Base-by-base conservation (phyloP, 2,888 invertebrate species). In the Eutolmus rufibarbis region DNA sequence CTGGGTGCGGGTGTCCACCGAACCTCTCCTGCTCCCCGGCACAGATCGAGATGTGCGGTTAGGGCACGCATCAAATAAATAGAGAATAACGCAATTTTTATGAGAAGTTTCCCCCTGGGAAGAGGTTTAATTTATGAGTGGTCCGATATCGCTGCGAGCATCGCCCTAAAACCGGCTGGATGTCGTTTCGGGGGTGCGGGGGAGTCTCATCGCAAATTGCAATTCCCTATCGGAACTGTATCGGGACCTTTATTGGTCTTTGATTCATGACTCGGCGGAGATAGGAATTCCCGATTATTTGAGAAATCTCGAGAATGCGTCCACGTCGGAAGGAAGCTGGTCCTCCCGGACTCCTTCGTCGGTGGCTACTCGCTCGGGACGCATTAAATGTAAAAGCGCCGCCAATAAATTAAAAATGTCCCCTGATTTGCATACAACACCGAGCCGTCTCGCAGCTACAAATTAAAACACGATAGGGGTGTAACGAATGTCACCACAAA, bases 401-500 rank as follows among this genome's bases (percentile, higher is more conserved):
- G 14, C 66, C 66, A 23, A 34, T 74, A 66, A 84, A 84, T 74
- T 84, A 66, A 84, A 84, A 84, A 40, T 74, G 66, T 84, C 84
- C 84, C 66, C 84, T 84, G 66, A 84, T 84, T 84, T 84, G 84
- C 84, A 84, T 84, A 84, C 57, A 84, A 84, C 84, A 57, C 74
- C 16, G 40, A 43, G 23, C 66, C 84, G 84, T 84, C 84, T 84
- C 84, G 84, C 84, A 74, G 57, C 84, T 51, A 86, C 86, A 86
- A 86, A 86, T 86, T 86, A 86, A 86, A 86, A 86, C 86, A 86
- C 86, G 86, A 86, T 77, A 86, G 77, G 86, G 86, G 86, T 86
- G 86, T 86, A 77, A 86, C 86, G 86, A 77, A 87, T 86, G 87
- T 87, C 87, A 87, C 87, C 87, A 87, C 87, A 87, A 87, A 87